phyloP scores from a whole-genome alignment of 30 jellyfish, hydroid and myxozoan species.

The Aurelia aurita complex sp. Pacific region DNA sequence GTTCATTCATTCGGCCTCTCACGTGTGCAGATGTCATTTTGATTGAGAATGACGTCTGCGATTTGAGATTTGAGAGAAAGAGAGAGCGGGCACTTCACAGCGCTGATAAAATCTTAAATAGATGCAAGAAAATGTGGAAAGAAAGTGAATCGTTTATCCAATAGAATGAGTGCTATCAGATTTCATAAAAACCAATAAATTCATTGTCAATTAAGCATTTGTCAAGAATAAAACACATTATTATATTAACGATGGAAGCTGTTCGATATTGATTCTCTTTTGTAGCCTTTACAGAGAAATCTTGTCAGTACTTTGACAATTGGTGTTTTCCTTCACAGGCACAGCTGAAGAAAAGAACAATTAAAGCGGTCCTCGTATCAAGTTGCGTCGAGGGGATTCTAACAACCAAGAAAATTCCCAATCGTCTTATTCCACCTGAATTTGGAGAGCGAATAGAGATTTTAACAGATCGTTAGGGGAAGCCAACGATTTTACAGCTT shows the following conservation, averaged over 20 bases:
- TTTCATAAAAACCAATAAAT: background rate
- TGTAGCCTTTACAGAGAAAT: background rate
- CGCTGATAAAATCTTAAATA: background rate
- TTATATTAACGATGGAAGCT: background rate
- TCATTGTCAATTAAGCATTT: conserved; percentile 1
- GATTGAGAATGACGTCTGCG: conserved; percentile 3
- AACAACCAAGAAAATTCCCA: conserved; percentile 33
- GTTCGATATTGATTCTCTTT: background rate
- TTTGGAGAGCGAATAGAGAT: background rate
- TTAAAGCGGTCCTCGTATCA: conserved; percentile 38
- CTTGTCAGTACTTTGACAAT: conserved; percentile 17
- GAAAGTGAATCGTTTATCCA: conserved; percentile 6
- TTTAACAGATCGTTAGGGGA: background rate
- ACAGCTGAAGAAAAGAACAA: conserved; percentile 36
- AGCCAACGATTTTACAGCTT: background rate
- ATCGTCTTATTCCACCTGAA: background rate
- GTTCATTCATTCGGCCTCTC: conserved; percentile 54
- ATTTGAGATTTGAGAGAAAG: background rate
- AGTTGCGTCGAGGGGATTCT: conserved; percentile 19
- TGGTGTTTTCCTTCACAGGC: conserved; percentile 30
- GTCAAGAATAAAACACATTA: background rate
- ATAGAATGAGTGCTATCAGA: background rate
- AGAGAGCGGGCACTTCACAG: background rate
- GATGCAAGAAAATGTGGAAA: conserved; percentile 1
- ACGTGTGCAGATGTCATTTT: conserved; percentile 39